Evolutionary conservation across 2,797 vertebrate species (phyloP), one percentile per base, ranked within the genome.

Genomic region (Smutsia gigantea): DNA sequence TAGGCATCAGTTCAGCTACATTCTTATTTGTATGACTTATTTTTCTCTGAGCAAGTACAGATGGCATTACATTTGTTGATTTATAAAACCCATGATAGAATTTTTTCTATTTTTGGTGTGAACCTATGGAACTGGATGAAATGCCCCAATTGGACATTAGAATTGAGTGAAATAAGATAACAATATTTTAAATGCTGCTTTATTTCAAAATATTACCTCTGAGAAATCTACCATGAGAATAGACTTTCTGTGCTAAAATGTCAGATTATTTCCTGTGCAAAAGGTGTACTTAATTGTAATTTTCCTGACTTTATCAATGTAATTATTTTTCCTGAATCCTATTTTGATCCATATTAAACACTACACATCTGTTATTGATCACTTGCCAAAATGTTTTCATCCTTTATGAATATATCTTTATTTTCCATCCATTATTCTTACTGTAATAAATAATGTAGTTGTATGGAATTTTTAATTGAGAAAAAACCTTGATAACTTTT

Each of bases 401-500:
- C 27, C 12, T 84, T 89, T 77, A 37, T 81, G 90, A 87, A 71
- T 90, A 63, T 59, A 13, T 94, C 2, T 72, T 90, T 85, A 42
- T 86, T 82, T 93, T 75, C 55, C 18, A 25, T 68, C 92, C 3
- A 18, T 91, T 93, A 51, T 72, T 92, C 27, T 92, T 90, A 84
- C 49, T 97, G 11, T 55, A 75, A 86, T 87, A 7, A 94, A 72
- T 64, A 46, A 71, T 75, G 7, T 72, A 92, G 23, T 51, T 51
- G 23, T 72, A 87, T 81, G 19, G 66, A 91, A 92, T 55, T 87
- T 94, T 93, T 84, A 92, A 46, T 31, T 89, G 34, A 95, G 49
- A n/a, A 89, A 75, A 66, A 64, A 29, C 55, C 4, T 88, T 87
- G 85, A 7, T 15, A 93, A 93, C 9, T 93, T 87, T 98, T 97